Evolutionary conservation across 2,888 invertebrate genomes (phyloP), one percentile per base, ranked within the genome.

Genomic region (Cheilosia vulpina): DNA sequence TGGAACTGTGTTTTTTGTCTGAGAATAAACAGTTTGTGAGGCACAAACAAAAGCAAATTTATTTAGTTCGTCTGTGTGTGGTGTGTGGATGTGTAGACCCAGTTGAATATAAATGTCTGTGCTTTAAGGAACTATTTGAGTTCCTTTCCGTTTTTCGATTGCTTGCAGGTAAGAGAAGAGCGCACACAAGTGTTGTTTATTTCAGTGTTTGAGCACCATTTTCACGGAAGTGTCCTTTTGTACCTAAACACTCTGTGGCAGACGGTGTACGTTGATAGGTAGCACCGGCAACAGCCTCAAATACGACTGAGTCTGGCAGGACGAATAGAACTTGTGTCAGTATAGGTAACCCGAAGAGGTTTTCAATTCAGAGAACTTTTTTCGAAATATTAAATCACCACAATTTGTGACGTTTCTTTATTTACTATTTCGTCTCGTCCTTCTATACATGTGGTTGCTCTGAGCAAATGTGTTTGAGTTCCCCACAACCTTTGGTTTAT

Each of bases 1-100:
- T 57, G 60, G 7, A 82, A 77, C 72, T 71, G 58, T 84, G 43
- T 79, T 53, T 60, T 60, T 53, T 60, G 53, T 75, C 65, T 53
- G 41, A 66, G 53, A 68, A 71, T 47, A 71, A 60, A 84, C 80
- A 75, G 80, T 80, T 84, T 84, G 79, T 80, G 69, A 60, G 71
- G 62, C 69, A 69, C 84, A 80, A 84, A 84, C 75, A 80, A 80
- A 84, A 80, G 75, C 65, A 75, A 80, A 79, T 84, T 79, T 79
- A 58, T 73, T 68, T 63, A 62, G 57, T 60, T 62, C 52, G 21
- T n/a, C 17, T 50, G 19, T 47, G 19, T 19, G 31, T 31, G 31
- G 6, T 31, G 31, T 31, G 7, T 31, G 9, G 2, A 31, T 31
- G 31, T 73, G 47, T 34, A 38, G 4, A 2, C 21, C 27, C 7